phyloP scores from a whole-genome alignment of 2,888 invertebrate species.

The Biston stratarius region DNA sequence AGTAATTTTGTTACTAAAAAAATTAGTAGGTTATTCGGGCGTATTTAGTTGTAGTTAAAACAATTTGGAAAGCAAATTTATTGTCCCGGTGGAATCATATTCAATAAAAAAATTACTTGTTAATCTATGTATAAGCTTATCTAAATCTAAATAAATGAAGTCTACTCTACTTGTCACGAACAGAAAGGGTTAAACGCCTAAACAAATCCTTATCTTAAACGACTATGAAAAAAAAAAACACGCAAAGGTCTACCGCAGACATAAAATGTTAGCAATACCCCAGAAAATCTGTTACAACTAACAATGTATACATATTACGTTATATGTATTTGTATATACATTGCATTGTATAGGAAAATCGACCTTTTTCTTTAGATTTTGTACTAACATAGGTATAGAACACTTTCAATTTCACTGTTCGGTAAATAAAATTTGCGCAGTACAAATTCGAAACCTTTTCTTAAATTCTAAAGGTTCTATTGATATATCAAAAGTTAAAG shows the following conservation, averaged over 20 bases:
- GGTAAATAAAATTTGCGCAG: neutral
- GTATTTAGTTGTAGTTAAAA: no score
- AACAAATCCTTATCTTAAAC: constrained; percentile 25
- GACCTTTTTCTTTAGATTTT: neutral
- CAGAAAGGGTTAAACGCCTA: constrained; percentile 20
- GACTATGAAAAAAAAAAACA: constrained; percentile 9
- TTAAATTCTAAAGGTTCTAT: constrained; percentile 7
- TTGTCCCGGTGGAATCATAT: neutral
- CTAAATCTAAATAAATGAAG: neutral
- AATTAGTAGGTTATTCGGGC: no score
- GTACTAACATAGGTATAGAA: constrained; percentile 1
- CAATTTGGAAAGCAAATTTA: neutral
- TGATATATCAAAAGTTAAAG: constrained; percentile 6
- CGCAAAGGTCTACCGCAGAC: constrained; percentile 17
- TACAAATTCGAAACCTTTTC: constrained; percentile 3
- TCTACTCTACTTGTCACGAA: constrained; percentile 12
- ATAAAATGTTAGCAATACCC: constrained; percentile 22
- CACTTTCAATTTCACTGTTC: no score
- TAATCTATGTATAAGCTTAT: neutral
- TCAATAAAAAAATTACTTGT: no score
- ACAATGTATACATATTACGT: constrained; percentile 9
- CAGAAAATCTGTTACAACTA: constrained; percentile 19
- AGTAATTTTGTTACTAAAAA: no score
- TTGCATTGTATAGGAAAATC: no score
- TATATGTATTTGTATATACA: no score